Percentiles rank a stretch among this genome's conserved stretches.
Conservation (phyloP, 2,113 vertebrate species). For the Gasterosteus nipponicus region DNA sequence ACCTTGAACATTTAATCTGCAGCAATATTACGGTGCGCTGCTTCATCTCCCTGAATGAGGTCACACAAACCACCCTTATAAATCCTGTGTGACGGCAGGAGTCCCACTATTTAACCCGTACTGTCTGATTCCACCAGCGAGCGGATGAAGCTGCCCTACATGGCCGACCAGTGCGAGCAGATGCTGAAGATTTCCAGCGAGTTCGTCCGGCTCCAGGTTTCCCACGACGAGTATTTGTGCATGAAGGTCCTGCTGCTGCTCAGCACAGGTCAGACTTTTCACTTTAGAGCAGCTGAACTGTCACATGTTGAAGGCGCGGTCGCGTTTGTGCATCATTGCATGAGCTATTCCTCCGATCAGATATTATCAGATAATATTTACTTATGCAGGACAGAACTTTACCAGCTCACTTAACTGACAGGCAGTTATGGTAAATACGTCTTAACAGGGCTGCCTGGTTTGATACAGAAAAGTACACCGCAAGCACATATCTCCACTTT, state of each 20-base stretch:
- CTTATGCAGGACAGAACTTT: constrained; percentile 12
- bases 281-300: background rate
- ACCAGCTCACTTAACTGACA: background rate
- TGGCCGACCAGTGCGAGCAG: constrained; percentile 94
- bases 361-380: constrained; percentile 20
- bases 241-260: constrained; percentile 98
- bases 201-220: constrained; percentile 93
- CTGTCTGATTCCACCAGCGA: constrained; percentile 79
- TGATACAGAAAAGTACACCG: background rate
- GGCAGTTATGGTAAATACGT: background rate
- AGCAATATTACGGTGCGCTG: constrained; percentile 1
- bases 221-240: constrained; percentile 97
- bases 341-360: constrained; percentile 20
- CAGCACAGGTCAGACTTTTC: constrained; percentile 87
- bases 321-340: constrained; percentile 5
- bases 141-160: constrained; percentile 92
- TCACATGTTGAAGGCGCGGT: background rate
- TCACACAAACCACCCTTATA: background rate
- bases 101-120: background rate
- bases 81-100: background rate
- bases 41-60: background rate
- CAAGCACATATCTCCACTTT: background rate
- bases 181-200: constrained; percentile 95
- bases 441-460: background rate
- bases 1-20: constrained; percentile 16